These are phyloP conservation scores for Lymantria dispar DNA, from an alignment of 2,888 invertebrate genomes.

Conservation along the genomic window DNA sequence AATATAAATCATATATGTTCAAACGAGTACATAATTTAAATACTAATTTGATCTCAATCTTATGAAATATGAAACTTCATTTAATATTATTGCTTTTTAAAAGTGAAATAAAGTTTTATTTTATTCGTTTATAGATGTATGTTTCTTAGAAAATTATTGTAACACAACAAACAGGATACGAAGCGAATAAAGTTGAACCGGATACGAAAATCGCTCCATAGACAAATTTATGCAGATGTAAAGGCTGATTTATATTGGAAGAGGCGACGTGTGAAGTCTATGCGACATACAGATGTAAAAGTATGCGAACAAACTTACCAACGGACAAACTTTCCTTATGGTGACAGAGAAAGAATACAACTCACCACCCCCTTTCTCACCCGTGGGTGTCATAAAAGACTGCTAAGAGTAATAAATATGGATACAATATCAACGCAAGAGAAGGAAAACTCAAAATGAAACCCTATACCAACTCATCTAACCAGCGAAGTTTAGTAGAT, in stretches of 20 bases:
- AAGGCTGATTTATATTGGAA: conserved; percentile 70
- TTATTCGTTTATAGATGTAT: conserved; percentile 41
- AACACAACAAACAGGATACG: conserved; percentile 62
- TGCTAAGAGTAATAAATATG: too few species aligned
- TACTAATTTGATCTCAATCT: conserved; percentile 24
- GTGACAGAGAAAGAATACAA: too few species aligned
- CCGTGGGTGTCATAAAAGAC: too few species aligned
- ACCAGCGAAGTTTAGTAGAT: too few species aligned
- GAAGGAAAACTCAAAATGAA: too few species aligned
- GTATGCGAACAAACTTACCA: conserved; percentile 17
- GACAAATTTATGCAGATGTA: conserved; percentile 79
- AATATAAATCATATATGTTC: too few species aligned
- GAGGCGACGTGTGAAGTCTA: conserved; percentile 62
- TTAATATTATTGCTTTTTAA: conserved; percentile 31
- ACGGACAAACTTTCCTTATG: too few species aligned
- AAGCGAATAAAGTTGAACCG: conserved; percentile 60
- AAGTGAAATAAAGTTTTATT: conserved; percentile 30
- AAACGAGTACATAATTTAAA: neutral
- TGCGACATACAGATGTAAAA: conserved; percentile 31
- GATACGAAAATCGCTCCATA: conserved; percentile 74
- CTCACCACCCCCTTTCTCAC: too few species aligned
- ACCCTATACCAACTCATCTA: too few species aligned
- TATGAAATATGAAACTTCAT: conserved; percentile 12
- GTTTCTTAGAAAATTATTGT: conserved; percentile 51
- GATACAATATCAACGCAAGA: too few species aligned